Percentiles rank a stretch among this genome's conserved stretches.
Evolutionary conservation across 1,140 invertebrate species (phyloP).

Genomic region (Asbolus verrucosus): DNA sequence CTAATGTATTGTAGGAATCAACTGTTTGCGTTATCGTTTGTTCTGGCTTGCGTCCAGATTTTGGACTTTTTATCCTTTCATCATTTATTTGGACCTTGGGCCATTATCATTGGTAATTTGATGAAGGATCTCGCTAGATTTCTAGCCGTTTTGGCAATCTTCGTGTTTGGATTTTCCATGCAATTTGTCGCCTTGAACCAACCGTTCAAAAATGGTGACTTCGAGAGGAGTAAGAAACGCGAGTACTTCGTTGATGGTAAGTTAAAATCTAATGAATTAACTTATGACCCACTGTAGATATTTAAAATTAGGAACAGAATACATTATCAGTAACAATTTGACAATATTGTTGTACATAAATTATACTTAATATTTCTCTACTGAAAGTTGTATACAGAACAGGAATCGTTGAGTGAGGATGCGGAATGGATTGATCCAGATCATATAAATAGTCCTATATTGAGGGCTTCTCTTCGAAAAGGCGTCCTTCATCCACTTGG

Average conservation of each 20-base stretch:
- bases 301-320: no score
- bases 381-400: constrained; percentile 41
- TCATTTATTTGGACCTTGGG: constrained; percentile 98
- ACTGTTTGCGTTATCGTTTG: constrained; percentile 92
- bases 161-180: constrained; percentile 98
- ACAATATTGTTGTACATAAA: constrained; percentile 32
- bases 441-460: no score
- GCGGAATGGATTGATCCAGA: constrained; percentile 48
- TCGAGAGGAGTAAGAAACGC: constrained; percentile 63
- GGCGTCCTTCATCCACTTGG: constrained; percentile 65
- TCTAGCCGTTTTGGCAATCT: constrained; percentile 95
- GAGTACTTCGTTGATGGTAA: constrained; percentile 85
- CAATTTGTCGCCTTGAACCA: constrained; percentile 97
- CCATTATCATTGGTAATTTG: constrained; percentile 89
- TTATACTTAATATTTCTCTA: background rate
- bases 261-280: constrained; percentile 54
- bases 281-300: no score
- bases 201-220: constrained; percentile 78
- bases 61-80: constrained; percentile 98
- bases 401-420: constrained; percentile 37
- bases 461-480: constrained; percentile 62
- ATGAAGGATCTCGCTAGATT: constrained; percentile 95
- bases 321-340: no score
- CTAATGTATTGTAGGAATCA: constrained; percentile 95
- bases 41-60: constrained; percentile 96